These are phyloP conservation scores for Euthynnus affinis DNA, from an alignment of 2,797 vertebrate species.

Conservation along the genomic window DNA sequence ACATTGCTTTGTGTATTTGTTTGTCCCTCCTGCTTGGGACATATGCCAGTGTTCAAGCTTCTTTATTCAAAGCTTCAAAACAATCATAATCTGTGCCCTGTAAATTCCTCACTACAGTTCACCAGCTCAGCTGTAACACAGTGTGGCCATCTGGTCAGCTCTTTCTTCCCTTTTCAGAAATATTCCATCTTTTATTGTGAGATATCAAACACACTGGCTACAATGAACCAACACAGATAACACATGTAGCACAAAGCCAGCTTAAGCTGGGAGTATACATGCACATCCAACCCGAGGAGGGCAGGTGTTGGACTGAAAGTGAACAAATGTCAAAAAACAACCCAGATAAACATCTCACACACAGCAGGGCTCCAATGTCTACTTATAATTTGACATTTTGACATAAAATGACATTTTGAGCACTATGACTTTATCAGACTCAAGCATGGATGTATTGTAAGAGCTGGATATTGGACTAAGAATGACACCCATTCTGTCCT, in stretches of 20 bases:
- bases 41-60: background rate
- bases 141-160: slow-evolving; percentile 30
- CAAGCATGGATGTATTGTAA: too few species aligned
- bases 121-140: slow-evolving; percentile 11
- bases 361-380: too few species aligned
- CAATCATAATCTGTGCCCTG: background rate
- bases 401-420: too few species aligned
- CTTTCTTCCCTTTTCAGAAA: slow-evolving; percentile 10
- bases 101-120: slow-evolving; percentile 3
- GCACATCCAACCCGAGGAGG: too few species aligned
- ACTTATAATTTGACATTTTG: too few species aligned
- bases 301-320: too few species aligned
- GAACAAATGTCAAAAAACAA: too few species aligned
- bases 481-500: too few species aligned
- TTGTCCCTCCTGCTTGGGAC: background rate
- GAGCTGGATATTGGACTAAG: too few species aligned
- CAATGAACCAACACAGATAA: background rate
- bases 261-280: background rate
- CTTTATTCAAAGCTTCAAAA: slow-evolving; percentile 9
- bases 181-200: slow-evolving; percentile 21
- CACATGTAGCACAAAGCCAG: slow-evolving; percentile 1
- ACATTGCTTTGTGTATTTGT: background rate
- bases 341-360: too few species aligned
- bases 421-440: too few species aligned
- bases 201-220: slow-evolving; percentile 2